phyloP scores from a whole-genome alignment of 2,888 invertebrate species.

The Erynnis tages region DNA sequence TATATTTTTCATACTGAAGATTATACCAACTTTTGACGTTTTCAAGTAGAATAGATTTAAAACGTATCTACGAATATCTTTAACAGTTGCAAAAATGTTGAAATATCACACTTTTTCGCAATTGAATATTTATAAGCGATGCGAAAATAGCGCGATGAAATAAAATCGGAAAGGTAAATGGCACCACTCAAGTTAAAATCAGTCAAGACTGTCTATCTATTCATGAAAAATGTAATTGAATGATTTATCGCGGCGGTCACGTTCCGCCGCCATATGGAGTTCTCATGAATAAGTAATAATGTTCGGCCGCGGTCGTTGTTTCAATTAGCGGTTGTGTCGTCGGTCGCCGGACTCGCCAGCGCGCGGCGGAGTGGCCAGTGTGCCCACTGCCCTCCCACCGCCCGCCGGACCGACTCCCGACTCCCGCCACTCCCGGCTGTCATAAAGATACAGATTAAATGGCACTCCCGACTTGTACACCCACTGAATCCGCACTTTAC shows the following conservation, averaged over 20 bases:
- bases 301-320: conserved; percentile 76
- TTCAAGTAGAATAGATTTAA: background rate
- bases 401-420: conserved; percentile 31
- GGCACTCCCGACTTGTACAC: conserved; percentile 29
- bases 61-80: background rate
- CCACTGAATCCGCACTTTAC: conserved; percentile 26
- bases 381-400: conserved; percentile 44
- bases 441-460: conserved; percentile 39
- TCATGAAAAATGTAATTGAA: conserved; percentile 77
- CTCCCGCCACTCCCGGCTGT: conserved; percentile 34
- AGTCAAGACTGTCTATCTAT: conserved; percentile 38
- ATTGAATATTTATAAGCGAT: conserved; percentile 11
- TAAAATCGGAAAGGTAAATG: conserved; percentile 12
- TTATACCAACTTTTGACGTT: too few relatives aligned
- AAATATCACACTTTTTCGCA: conserved; percentile 3
- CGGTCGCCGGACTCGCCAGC: conserved; percentile 51
- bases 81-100: background rate
- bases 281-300: conserved; percentile 78
- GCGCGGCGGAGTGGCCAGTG: too few relatives aligned
- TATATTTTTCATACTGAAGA: too few relatives aligned
- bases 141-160: conserved; percentile 5
- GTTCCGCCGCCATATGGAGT: conserved; percentile 76
- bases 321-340: conserved; percentile 79
- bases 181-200: conserved; percentile 19
- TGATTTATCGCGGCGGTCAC: conserved; percentile 78